Evolutionary conservation across 2,113 vertebrate genomes (phyloP), one percentile per base, ranked within the genome.

Genomic region (Laticauda laticaudata): DNA sequence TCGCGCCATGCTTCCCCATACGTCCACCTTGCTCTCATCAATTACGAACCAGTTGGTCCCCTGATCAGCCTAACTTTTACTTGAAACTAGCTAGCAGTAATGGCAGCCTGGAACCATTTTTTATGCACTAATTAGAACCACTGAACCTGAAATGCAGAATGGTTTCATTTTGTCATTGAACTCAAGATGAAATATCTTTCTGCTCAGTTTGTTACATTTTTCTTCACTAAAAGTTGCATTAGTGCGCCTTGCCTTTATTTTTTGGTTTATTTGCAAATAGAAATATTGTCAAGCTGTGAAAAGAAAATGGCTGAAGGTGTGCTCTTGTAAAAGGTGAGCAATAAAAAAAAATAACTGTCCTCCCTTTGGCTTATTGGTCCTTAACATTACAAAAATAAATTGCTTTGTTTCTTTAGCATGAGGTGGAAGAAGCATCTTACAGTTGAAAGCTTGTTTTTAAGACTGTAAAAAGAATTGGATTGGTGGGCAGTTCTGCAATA

Each of bases 311-410:
- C 98, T 98, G 98, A 97, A 98, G 97, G 98, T 98, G 96, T 98
- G 98, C 96, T 98, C 97, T 97, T 98, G 98, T 98, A 98, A 97
- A 98, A 97, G 97, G 97, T 98, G 98, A 98, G 98, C 98, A 99
- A 99, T 99, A 99, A 99, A 81, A 61, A 61, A 59, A 97, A 98
- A 96, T 97, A 94, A 95, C 95, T 97, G 96, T 97, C 97, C 97
- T 95, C 94, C 23, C 93, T 75, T 92, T 92, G 95, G 94, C 94
- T 94, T 86, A 85, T 96, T 97, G 97, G 88, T 95, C 96, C 97
- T 96, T 95, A 92, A 91, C 86, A 55, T 92, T 24, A 56, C 91
- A 29, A 43, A 89, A 39, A 55, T 23, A 57, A 48, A 7, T 91
- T 15, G 75, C 34, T 56, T 94, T 81, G 93, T 88, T 88, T 93